Evolutionary conservation across 2,888 invertebrate genomes (phyloP).

Genomic region (Coleophora deauratella): DNA sequence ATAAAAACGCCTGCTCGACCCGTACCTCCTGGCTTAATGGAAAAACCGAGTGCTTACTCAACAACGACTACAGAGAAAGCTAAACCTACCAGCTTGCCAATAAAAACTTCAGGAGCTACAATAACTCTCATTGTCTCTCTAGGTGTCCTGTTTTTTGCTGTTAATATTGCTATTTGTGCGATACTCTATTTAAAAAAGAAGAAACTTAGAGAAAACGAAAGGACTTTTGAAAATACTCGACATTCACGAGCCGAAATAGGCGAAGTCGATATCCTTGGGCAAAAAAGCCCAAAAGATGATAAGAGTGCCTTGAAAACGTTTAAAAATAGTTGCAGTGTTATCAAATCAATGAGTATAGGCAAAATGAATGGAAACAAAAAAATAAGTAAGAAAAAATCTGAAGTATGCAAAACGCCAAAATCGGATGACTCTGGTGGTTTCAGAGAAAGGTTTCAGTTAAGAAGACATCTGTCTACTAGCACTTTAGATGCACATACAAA

Average conservation of each 20-base stretch:
- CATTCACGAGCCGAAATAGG: conserved; percentile 68
- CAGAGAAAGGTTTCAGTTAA: conserved; percentile 76
- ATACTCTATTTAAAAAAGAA: conserved; percentile 80
- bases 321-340: conserved; percentile 74
- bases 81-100: conserved; percentile 33
- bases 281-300: conserved; percentile 58
- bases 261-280: conserved; percentile 63
- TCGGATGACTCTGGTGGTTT: conserved; percentile 73
- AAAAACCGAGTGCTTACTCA: conserved; percentile 32
- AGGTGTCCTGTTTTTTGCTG: conserved; percentile 80
- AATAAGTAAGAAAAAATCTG: conserved; percentile 68
- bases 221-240: conserved; percentile 52
- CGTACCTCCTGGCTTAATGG: conserved; percentile 42
- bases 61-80: conserved; percentile 35
- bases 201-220: conserved; percentile 67
- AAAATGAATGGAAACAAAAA: conserved; percentile 69
- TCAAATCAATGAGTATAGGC: conserved; percentile 70
- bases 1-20: conserved; percentile 51
- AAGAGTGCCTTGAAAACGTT: conserved; percentile 55
- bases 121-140: conserved; percentile 76
- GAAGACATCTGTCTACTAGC: conserved; percentile 83
- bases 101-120: conserved; percentile 75
- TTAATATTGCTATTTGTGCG: conserved; percentile 81
- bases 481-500: conserved; percentile 90
- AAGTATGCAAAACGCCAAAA: conserved; percentile 71